Percentiles rank a stretch among this genome's conserved stretches.
Evolutionary conservation across 2,113 vertebrate species (phyloP).

Genomic region (Sinocyclocheilus maitianheensis): DNA sequence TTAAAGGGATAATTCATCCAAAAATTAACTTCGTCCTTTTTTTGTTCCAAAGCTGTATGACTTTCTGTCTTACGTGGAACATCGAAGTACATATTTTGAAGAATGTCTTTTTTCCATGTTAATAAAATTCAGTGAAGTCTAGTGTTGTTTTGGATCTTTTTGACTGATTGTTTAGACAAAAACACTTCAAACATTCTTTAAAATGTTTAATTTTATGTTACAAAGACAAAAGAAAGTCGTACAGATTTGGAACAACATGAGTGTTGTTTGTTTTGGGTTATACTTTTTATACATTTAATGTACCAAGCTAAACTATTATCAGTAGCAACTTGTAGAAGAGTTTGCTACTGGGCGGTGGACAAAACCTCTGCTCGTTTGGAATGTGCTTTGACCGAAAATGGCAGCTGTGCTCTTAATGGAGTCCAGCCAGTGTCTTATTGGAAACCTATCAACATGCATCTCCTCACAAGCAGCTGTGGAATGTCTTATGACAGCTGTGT

Average conservation of each 20-base stretch:
- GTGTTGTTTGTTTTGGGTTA: neutral
- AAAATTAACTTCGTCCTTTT: neutral
- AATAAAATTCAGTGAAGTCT: neutral
- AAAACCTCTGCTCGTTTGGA: slow-evolving; percentile 58
- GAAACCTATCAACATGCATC: slow-evolving; percentile 70
- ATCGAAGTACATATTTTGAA: neutral
- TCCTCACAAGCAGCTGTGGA: slow-evolving; percentile 79
- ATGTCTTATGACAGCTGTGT: slow-evolving; percentile 73
- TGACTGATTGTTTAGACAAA: neutral
- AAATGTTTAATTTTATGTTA: neutral
- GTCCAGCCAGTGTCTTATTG: slow-evolving; percentile 73
- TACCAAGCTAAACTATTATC: slow-evolving; percentile 11
- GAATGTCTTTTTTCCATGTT: neutral
- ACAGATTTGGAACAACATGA: neutral
- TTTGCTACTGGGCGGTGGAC: slow-evolving; percentile 49
- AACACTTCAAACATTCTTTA: neutral
- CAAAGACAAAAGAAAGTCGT: neutral
- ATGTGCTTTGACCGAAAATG: slow-evolving; percentile 90
- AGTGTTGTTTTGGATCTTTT: neutral
- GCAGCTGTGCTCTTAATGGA: slow-evolving; percentile 72
- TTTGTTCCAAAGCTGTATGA: neutral
- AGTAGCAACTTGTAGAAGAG: slow-evolving; percentile 13
- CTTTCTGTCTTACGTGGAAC: neutral
- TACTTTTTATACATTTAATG: neutral
- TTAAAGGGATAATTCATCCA: neutral